phyloP scores from a whole-genome alignment of 2,113 vertebrate species.

The Alligator sinensis region DNA sequence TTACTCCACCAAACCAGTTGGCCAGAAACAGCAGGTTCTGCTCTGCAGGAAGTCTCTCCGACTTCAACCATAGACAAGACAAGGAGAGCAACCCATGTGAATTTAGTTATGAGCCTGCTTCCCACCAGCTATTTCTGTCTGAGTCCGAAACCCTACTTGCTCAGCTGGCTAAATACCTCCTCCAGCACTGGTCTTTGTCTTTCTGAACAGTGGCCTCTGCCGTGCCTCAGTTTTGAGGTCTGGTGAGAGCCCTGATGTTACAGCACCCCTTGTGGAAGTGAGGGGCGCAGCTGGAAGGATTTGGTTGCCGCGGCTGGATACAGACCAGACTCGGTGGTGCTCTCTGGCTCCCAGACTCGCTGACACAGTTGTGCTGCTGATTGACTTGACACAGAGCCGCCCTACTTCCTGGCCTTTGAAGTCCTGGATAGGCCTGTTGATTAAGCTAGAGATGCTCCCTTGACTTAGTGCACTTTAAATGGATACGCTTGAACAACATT shows the following conservation, averaged over 20 bases:
- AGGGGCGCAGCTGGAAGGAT: neutral
- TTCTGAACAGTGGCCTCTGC: neutral
- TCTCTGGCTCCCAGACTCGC: neutral
- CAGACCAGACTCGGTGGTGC: neutral
- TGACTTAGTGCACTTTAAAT: neutral
- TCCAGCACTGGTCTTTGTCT: neutral
- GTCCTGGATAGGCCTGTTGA: neutral
- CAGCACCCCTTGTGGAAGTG: neutral
- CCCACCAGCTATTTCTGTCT: neutral
- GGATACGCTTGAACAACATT: neutral
- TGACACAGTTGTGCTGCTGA: accelerated
- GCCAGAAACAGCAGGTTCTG: neutral
- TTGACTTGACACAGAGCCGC: accelerated
- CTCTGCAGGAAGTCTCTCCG: neutral
- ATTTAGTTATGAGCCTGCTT: neutral
- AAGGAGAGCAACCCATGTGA: neutral
- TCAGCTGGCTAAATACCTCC: neutral
- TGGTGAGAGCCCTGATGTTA: accelerated
- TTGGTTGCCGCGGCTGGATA: neutral
- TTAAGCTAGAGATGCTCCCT: neutral
- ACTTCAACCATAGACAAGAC: neutral
- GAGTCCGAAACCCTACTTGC: neutral
- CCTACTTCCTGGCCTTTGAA: neutral
- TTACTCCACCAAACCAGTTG: neutral
- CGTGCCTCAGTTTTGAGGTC: neutral